Conservation (phyloP, 2,797 vertebrate species). For the Trachurus trachurus region DNA sequence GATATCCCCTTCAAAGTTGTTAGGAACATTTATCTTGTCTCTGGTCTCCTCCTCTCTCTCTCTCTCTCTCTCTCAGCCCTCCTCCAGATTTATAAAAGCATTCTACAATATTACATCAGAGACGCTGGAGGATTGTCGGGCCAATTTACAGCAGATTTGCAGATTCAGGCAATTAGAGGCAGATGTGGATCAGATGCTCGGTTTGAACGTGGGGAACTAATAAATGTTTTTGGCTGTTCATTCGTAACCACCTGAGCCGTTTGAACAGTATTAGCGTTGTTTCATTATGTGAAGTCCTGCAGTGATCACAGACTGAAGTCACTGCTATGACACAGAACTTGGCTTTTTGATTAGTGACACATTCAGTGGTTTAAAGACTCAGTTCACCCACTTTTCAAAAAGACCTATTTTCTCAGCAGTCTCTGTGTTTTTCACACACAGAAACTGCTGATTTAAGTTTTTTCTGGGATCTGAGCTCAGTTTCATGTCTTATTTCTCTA, state of each 20-base stretch:
- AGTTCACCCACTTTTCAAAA: neutral
- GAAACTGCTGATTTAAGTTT: neutral
- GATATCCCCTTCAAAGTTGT: slow-evolving; percentile 36
- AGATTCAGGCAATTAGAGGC: slow-evolving; percentile 44
- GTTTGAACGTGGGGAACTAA: slow-evolving; percentile 3
- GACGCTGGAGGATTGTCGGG: slow-evolving; percentile 38
- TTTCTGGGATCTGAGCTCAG: no score
- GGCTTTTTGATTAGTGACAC: neutral
- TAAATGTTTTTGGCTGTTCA: slow-evolving; percentile 13
- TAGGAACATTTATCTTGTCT: slow-evolving; percentile 40
- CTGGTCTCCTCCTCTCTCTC: neutral
- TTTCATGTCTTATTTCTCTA: no score
- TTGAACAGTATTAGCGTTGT: neutral
- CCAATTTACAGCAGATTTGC: slow-evolving; percentile 52
- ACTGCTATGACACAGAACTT: no score
- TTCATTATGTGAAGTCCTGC: no score
- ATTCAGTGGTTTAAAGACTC: neutral
- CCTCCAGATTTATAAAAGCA: slow-evolving; percentile 27
- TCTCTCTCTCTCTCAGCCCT: slow-evolving; percentile 7
- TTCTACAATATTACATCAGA: slow-evolving; percentile 48
- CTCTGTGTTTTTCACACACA: neutral
- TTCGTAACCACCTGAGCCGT: slow-evolving; percentile 23
- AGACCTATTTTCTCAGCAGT: neutral
- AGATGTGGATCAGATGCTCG: slow-evolving; percentile 22
- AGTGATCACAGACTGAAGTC: neutral